A percentile compares a stretch with the other conserved stretches of the same genome.
phyloP scores from a whole-genome alignment of 2,888 invertebrate species.

The Catonia carolina region DNA sequence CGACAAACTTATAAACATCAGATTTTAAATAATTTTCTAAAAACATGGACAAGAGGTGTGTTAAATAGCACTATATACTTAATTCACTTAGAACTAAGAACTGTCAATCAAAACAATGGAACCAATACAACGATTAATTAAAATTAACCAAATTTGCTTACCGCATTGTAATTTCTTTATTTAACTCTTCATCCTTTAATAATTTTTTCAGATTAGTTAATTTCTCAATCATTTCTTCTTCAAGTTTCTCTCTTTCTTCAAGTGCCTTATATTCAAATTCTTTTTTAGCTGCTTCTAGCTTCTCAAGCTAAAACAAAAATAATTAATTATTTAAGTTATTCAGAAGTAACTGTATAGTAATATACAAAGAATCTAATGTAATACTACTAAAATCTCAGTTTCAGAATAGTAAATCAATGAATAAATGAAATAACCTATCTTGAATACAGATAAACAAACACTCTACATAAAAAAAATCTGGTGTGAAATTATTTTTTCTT shows the following conservation, averaged over 20 bases:
- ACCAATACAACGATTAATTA: too few species aligned
- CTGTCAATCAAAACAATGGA: too few species aligned
- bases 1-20: too few species aligned
- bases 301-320: conserved; percentile 31
- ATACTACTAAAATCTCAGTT: neutral
- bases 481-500: too few species aligned
- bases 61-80: too few species aligned
- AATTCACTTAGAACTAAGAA: too few species aligned
- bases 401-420: too few species aligned
- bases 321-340: neutral
- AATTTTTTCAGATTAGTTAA: conserved; percentile 41
- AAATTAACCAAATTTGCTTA: neutral
- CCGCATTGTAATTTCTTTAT: conserved; percentile 25
- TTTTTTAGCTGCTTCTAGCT: conserved; percentile 42
- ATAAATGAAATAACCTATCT: too few species aligned
- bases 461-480: too few species aligned
- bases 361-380: conserved; percentile 26
- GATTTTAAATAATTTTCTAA: too few species aligned
- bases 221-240: conserved; percentile 37
- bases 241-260: conserved; percentile 39
- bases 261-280: conserved; percentile 41
- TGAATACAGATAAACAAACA: conserved; percentile 14
- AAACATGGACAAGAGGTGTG: too few species aligned
- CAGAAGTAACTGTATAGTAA: too few species aligned
- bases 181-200: conserved; percentile 37